Percentiles rank a stretch among this genome's conserved stretches.
Evolutionary conservation across 2,113 vertebrate genomes (phyloP).

Genomic region (Vidua chalybeata): DNA sequence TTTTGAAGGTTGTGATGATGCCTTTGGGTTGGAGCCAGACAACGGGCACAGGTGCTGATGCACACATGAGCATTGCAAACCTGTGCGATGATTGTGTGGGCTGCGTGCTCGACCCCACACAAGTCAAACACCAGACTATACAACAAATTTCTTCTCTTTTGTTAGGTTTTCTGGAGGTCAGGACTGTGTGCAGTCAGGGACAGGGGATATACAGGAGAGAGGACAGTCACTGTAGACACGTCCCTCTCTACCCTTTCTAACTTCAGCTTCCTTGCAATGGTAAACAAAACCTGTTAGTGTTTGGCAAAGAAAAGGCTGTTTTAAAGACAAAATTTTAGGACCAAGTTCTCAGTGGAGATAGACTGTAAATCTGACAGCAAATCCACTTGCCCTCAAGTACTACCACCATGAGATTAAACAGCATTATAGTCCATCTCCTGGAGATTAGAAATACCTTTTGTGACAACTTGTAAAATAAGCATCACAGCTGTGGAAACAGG

Average conservation of each 20-base stretch:
- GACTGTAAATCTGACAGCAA: neutral
- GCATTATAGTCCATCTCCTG: neutral
- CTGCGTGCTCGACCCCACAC: accelerated
- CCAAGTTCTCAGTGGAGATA: neutral
- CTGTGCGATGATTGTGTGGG: neutral
- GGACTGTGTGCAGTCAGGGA: neutral
- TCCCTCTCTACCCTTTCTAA: neutral
- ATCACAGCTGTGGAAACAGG: neutral
- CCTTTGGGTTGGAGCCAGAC: neutral
- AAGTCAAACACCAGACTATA: too few relatives aligned
- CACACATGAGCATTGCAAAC: accelerated
- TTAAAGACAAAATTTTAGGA: neutral
- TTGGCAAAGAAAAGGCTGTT: neutral
- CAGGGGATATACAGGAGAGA: neutral
- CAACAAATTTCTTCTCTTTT: neutral
- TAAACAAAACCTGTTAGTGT: neutral
- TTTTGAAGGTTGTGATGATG: neutral
- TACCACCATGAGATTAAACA: neutral
- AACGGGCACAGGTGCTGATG: neutral
- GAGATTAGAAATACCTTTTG: neutral
- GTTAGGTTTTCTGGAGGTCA: neutral
- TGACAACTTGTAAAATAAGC: neutral
- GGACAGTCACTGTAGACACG: neutral
- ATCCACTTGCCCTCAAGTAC: neutral
- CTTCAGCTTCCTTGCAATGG: neutral